Percentiles rank a stretch among this genome's conserved stretches.
phyloP scores from a whole-genome alignment of 2,113 vertebrate species.

The Megalops atlanticus region DNA sequence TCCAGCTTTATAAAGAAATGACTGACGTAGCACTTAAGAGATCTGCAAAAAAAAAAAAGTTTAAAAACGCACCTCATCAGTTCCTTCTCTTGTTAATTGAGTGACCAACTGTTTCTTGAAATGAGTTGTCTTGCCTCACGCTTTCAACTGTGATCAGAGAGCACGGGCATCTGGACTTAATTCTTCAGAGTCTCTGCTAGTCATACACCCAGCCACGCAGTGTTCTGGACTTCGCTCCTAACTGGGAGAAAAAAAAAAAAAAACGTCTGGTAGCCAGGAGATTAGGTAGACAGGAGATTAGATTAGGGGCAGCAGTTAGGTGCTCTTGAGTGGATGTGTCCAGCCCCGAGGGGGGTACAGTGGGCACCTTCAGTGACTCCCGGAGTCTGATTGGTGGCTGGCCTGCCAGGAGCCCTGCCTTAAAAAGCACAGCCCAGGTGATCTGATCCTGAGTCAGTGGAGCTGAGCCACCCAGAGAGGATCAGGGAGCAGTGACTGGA shows the following conservation, averaged over 20 bases:
- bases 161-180: background rate
- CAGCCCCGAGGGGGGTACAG: constrained; percentile 17
- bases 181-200: background rate
- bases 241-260: background rate
- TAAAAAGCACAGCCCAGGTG: constrained; percentile 40
- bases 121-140: background rate
- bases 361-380: constrained; percentile 31
- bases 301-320: constrained; percentile 29
- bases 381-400: constrained; percentile 36
- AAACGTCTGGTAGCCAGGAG: background rate
- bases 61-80: background rate
- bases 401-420: constrained; percentile 16
- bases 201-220: background rate
- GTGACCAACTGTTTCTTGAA: background rate
- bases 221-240: constrained; percentile 44
- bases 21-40: background rate
- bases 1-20: background rate
- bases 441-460: constrained; percentile 2
- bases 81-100: background rate
- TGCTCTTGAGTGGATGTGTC: constrained; percentile 14
- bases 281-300: constrained; percentile 29
- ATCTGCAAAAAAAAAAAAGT: background rate
- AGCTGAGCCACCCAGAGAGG: background rate
- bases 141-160: background rate
- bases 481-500: background rate